phyloP scores from a whole-genome alignment of 2,797 vertebrate genomes.

The Phoebastria nigripes region DNA sequence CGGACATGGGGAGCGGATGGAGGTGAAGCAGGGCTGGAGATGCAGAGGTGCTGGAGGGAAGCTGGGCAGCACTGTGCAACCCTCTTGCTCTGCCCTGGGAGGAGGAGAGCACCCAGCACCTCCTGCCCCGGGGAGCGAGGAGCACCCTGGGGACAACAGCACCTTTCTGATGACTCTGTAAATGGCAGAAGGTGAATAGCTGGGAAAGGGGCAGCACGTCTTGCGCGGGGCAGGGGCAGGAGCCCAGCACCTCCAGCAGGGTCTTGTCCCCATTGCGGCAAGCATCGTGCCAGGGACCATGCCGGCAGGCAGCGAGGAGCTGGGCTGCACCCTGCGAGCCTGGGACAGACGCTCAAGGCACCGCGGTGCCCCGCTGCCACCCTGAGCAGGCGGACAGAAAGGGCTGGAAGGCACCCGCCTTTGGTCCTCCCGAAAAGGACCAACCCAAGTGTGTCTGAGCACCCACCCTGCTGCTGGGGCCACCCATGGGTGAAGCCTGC shows the following conservation, averaged over 20 bases:
- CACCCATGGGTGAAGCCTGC: background rate
- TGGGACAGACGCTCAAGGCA: accelerated
- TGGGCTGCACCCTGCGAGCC: accelerated
- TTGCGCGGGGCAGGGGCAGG: accelerated
- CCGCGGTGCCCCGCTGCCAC: accelerated
- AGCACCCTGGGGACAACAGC: accelerated
- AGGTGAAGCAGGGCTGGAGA: background rate
- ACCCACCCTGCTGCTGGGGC: accelerated
- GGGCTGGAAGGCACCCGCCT: background rate
- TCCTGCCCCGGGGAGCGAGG: background rate
- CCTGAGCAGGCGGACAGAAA: accelerated
- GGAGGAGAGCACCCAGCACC: background rate
- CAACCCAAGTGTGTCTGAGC: accelerated
- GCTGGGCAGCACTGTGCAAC: accelerated
- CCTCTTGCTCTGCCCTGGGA: background rate
- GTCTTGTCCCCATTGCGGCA: background rate
- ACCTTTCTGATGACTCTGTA: background rate
- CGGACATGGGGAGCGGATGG: background rate
- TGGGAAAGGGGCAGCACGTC: background rate
- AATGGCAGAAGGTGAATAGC: background rate
- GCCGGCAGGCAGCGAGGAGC: background rate
- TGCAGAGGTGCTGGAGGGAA: background rate
- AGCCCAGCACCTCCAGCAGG: accelerated
- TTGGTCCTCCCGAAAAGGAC: accelerated
- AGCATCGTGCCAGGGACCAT: accelerated